Base-by-base conservation (phyloP, 1,140 invertebrate genomes). In the Lasioglossum baleicum region DNA sequence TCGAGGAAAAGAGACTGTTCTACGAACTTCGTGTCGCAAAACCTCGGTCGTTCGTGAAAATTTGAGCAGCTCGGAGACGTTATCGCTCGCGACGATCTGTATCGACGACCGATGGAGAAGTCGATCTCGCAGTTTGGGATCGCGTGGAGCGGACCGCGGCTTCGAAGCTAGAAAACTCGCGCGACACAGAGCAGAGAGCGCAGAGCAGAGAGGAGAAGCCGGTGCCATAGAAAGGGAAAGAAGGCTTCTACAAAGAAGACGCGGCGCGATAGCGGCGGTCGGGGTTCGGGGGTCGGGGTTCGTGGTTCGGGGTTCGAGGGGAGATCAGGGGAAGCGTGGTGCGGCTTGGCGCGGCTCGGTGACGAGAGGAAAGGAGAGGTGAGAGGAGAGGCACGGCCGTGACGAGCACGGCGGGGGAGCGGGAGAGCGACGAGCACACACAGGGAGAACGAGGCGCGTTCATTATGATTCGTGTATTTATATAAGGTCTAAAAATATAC, bases 401-500 rank as follows among this genome's bases (percentile, higher is more conserved):
- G 61, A 20, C 61, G 61, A 26, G 31, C 35, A 40, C 8, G 65
- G 78, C 68, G 65, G 20, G 69, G 35, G 51, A 69, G 65, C 70
- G 81, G 61, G 77, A 31, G 82, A 85, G 63, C 53, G 75, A 17
- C 78, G 79, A 73, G 80, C 80, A 67, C 72, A 80, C 78, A 80
- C 71, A 68, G 78, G 72, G 78, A 80, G 78, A 80, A 75, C 81
- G 84, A 83, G 81, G 88, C 87, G 89, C 91, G 88, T 93, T 93
- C 91, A 93, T 93, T 93, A 93, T 93, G 91, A 93, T 93, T 93
- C 92, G 92, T 92, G 91, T 93, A 93, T 93, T 93, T 93, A 93
- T 92, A 93, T 92, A 93, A 91, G 90, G 90, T 93, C 92, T 92
- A 93, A 93, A 93, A 92, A 93, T 93, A 93, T 92, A 91, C 91